Evolutionary conservation across 2,797 vertebrate genomes (phyloP), one percentile per base, ranked within the genome.

Genomic region (Myotis pilosus): DNA sequence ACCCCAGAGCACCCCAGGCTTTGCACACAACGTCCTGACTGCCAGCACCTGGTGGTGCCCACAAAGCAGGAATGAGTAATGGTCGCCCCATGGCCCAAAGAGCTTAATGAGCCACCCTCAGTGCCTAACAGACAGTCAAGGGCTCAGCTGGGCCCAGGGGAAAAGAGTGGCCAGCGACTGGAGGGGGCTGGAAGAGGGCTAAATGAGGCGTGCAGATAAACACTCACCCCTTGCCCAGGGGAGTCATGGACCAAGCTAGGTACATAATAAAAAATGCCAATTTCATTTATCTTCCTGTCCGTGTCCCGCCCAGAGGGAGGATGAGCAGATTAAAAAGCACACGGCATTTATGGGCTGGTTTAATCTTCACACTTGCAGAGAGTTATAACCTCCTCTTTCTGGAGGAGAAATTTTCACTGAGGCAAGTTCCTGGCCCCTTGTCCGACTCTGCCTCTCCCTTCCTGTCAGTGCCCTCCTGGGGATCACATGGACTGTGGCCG

Each of bases 211-310:
- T 95, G 94, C 91, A 84, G 85, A 95, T 87, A 91, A 92, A 95
- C 93, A 88, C n/a, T 82, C 72, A 94, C 80, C 94, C 80, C 82
- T 69, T 81, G 94, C 95, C 92, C 88, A 81, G 41, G 92, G 96
- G 91, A 94, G 72, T 81, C n/a, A 20, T 30, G 6, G 11, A 38
- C 72, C 8, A 28, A 83, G 87, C 85, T 64, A 93, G 95, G 93
- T 96, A 86, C 88, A 16, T 95, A 94, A 95, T 95, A 96, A 95
- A 97, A 92, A 94, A 97, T 93, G 96, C 96, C 96, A 93, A 62
- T 95, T 97, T 95, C 96, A 96, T 95, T 96, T 95, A 95, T 97
- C 96, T 96, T 95, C 82, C 90, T 97, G 95, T 85, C 96, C 95
- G 41, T 36, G 68, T 87, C 92, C 75, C 19, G 12, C 90, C 95